Base-by-base conservation (phyloP, 2,797 vertebrate species). In the Tympanoctomys barrerae region DNA sequence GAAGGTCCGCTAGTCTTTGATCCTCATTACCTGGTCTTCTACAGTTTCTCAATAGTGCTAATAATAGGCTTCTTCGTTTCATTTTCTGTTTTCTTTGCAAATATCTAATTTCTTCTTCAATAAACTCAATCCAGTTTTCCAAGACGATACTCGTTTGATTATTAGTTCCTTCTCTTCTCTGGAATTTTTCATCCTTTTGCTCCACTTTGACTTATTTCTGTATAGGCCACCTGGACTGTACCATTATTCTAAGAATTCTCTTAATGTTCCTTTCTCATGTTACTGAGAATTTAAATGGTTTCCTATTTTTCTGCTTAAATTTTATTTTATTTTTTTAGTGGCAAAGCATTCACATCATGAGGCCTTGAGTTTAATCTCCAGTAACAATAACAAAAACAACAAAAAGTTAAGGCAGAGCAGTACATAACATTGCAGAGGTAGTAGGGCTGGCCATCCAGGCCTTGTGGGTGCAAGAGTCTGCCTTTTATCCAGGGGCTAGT, bases 221-320 rank as follows among this genome's bases (percentile, higher is more conserved):
- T 39, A 57, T 49, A n/a, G 24, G 24, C 3, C 59, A 22, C 24
- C 12, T 39, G 19, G 24, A 19, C 12, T 26, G 33, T 31, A n/a
- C n/a, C 64, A 62, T 68, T 46, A 59, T 90, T 73, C 64, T 84
- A 93, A 80, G 46, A 87, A 83, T 87, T 61, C 39, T 70, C 57
- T 81, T 80, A n/a, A 14, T 90, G 22, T 73, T 28, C 31, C 36
- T 87, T 3, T 84, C 66, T 42, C 10, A n/a, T 42, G 7, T 75
- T 62, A 42, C 42, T 42, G 42, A 42, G 42, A 42, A 42, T 4
- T 42, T 42, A 42, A 42, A 42, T 42, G n/a, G 73, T 61, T 39
- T 39, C 10, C 28, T 22, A 33, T 14, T n/a, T 49, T 66, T 2
- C 31, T 73, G 57, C 21, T 39, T 16, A 18, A 59, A n/a, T 73